phyloP scores from a whole-genome alignment of 1,140 invertebrate genomes.

The Listronotus oregonensis region DNA sequence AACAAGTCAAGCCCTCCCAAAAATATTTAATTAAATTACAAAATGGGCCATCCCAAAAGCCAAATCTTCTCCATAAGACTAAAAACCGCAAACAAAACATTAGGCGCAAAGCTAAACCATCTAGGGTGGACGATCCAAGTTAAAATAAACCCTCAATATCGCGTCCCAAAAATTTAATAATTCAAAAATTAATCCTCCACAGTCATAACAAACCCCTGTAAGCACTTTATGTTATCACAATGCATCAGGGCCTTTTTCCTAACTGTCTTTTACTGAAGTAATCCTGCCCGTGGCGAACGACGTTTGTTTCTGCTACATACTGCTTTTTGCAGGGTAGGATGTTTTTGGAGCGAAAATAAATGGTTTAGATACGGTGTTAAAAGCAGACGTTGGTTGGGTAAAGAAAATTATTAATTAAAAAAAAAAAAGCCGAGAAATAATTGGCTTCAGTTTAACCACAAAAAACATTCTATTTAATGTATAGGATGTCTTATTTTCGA shows the following conservation, averaged over 20 bases:
- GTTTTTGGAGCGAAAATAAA: too few species aligned
- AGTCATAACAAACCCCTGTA: constrained; percentile 51
- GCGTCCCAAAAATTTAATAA: constrained; percentile 46
- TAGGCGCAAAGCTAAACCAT: constrained; percentile 1
- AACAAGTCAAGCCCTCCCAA: too few species aligned
- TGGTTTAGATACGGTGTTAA: too few species aligned
- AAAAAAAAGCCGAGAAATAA: too few species aligned
- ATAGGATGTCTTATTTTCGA: too few species aligned
- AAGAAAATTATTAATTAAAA: too few species aligned
- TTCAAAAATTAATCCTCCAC: constrained; percentile 51
- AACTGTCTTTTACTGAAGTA: constrained; percentile 47
- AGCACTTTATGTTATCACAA: constrained; percentile 52
- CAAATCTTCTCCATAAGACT: too few species aligned
- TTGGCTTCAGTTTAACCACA: too few species aligned
- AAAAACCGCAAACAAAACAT: constrained; percentile 23
- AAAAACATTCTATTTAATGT: too few species aligned
- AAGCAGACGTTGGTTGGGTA: too few species aligned
- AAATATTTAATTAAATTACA: too few species aligned
- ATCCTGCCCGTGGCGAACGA: constrained; percentile 46
- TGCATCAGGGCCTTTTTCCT: constrained; percentile 44
- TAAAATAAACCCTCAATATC: constrained; percentile 17
- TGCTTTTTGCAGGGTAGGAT: background rate
- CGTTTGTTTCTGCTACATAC: constrained; percentile 9
- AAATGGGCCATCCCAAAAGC: too few species aligned
- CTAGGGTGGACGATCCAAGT: background rate